These are phyloP conservation scores for Pycnonotus jocosus DNA, from an alignment of 2,113 vertebrate genomes.

Conservation along the genomic window DNA sequence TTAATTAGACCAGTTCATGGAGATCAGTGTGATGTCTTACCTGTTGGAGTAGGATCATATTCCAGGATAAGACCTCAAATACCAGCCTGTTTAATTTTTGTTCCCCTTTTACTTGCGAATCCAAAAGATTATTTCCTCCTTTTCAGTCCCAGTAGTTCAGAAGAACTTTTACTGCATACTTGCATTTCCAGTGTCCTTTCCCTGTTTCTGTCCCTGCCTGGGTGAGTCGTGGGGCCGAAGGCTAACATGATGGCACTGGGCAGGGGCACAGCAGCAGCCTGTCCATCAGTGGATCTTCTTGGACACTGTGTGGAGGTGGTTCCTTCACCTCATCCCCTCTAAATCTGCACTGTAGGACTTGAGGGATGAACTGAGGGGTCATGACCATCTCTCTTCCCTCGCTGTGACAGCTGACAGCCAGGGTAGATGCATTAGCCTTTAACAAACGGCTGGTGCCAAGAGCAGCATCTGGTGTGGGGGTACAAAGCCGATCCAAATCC, in stretches of 20 bases:
- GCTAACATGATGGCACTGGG: not conserved
- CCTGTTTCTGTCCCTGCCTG: not conserved
- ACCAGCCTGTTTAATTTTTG: not conserved
- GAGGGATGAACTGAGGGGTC: not conserved
- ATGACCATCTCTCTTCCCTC: not conserved
- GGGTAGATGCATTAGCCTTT: not conserved
- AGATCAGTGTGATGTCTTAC: not conserved
- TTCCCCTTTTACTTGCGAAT: not conserved
- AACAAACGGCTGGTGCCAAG: not conserved
- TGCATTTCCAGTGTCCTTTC: not conserved
- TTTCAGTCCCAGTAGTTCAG: not conserved
- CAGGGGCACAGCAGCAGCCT: not conserved
- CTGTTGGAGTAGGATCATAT: not conserved
- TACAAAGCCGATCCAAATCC: not conserved
- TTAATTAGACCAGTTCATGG: not conserved
- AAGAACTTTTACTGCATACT: not conserved
- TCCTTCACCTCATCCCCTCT: not conserved
- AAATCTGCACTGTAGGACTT: not conserved
- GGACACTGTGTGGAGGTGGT: not conserved
- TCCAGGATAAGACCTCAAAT: not conserved
- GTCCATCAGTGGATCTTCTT: accelerated
- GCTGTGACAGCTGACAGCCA: not conserved
- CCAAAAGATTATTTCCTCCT: not conserved
- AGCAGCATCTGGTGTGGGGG: not conserved
- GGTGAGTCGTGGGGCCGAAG: accelerated